Conservation (phyloP, 2,113 vertebrate species). For the Sylvilagus bachmani region DNA sequence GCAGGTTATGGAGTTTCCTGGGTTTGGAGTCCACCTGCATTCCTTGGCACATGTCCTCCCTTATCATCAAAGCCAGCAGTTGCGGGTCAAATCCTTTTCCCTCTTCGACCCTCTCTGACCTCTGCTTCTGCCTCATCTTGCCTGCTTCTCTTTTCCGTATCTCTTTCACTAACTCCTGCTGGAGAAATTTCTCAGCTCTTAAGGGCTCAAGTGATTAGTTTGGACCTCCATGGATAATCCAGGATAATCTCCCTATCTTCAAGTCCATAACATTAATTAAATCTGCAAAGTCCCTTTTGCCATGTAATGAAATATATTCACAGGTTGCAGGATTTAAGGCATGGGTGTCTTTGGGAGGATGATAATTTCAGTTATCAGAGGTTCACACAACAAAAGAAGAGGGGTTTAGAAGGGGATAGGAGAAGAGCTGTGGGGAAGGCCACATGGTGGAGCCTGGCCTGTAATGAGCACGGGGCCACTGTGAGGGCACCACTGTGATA, state of each 20-base stretch:
- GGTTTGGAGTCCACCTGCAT: not conserved
- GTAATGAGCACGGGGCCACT: not conserved
- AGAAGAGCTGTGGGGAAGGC: not conserved
- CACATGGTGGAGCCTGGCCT: not conserved
- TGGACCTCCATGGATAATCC: slow-evolving; percentile 12
- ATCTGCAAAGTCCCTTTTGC: not conserved
- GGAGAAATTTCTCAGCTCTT: not conserved
- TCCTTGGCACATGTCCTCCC: not conserved
- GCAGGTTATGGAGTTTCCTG: not conserved
- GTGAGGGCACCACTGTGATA: not conserved
- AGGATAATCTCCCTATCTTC: not conserved
- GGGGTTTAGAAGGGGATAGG: not conserved
- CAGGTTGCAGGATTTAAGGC: not conserved
- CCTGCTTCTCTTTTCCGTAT: not conserved
- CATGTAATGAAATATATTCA: not conserved
- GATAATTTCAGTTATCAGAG: not conserved
- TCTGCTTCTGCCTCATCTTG: not conserved
- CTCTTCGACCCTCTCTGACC: not conserved
- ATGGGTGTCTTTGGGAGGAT: not conserved
- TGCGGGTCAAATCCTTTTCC: not conserved
- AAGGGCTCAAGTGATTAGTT: slow-evolving; percentile 20
- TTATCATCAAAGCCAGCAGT: not conserved
- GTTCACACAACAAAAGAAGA: not conserved
- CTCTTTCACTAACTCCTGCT: not conserved
- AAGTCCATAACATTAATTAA: slow-evolving; percentile 2